Evolutionary conservation across 2,113 vertebrate genomes (phyloP), one percentile per base, ranked within the genome.

Genomic region (Etia nguti): DNA sequence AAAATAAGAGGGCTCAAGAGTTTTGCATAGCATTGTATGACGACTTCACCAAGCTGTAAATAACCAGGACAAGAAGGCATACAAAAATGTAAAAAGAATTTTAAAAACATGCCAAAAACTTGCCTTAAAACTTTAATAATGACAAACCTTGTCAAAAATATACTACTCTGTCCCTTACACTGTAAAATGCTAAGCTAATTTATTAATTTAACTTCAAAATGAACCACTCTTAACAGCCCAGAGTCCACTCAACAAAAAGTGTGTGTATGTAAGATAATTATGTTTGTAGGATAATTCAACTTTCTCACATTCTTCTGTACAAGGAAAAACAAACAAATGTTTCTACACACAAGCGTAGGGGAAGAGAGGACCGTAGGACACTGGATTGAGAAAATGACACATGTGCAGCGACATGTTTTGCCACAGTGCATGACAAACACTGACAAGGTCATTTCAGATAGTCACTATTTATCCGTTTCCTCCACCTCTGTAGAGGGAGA

Each of bases 381-480:
- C 48, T 46, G 79, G 77, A 70, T 26, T 87, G 70, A 92, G 70
- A 79, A 84, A 68, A 62, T 85, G 79, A 81, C 83, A 92, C 83
- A 84, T 10, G 26, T 55, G 80, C 59, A 65, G 62, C 1, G 46
- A 90, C 86, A 80, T 79, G 77, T 90, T 89, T 88, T 52, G 26
- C 57, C 80, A 85, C 77, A 82, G 38, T 60, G 46, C 79, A 77
- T 56, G 80, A 81, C 86, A 84, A 90, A 90, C 73, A 70, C 36
- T 81, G 90, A 90, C 80, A 86, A 89, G 86, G 91, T 90, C 60
- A 81, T 89, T 92, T 82, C 24, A 55, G 70, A 86, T 29, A 57
- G 88, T 89, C 91, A 85, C 52, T 20, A 6, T 26, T 81, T 24
- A 70, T 90, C 85, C 10, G 68, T 84, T 87, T 83, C 6, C 46